Evolutionary conservation across 2,113 vertebrate species (phyloP).

Genomic region (Aleadryas rufinucha): DNA sequence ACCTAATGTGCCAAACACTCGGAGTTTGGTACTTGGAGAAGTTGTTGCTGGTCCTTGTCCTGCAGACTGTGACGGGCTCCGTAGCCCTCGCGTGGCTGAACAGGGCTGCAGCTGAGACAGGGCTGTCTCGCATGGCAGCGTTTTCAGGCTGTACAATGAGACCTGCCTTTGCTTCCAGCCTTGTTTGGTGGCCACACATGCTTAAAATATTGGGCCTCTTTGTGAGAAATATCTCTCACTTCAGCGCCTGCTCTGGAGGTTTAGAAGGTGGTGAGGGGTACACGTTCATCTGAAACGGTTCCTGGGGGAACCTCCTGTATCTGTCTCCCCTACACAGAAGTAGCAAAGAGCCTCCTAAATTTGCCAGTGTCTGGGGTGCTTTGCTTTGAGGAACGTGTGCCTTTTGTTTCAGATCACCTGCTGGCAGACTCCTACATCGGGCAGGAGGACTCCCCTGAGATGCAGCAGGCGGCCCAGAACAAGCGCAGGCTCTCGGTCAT

Average conservation of each 20-base stretch:
- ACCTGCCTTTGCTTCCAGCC: not conserved
- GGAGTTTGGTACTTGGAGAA: not conserved
- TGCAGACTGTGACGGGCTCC: not conserved
- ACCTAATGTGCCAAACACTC: not conserved
- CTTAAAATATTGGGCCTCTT: not conserved
- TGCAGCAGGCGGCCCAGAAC: conserved; percentile 76
- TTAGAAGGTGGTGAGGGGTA: not conserved
- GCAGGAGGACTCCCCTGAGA: conserved; percentile 87
- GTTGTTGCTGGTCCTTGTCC: not conserved
- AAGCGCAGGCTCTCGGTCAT: conserved; percentile 83
- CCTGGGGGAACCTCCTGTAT: accelerated
- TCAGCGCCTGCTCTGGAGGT: not conserved
- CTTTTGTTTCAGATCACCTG: conserved; percentile 82
- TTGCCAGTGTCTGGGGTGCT: not conserved
- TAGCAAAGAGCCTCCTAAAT: not conserved
- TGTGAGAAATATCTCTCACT: not conserved
- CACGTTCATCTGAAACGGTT: accelerated
- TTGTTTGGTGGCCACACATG: not conserved
- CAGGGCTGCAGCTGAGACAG: not conserved
- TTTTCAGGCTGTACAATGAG: not conserved
- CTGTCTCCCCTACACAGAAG: not conserved
- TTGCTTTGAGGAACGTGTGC: not conserved
- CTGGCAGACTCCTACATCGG: conserved; percentile 85
- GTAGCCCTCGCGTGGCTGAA: not conserved
- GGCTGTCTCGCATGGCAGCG: not conserved